Percentiles rank a stretch among this genome's conserved stretches.
phyloP scores from a whole-genome alignment of 2,113 vertebrate species.

The Carassius carassius region DNA sequence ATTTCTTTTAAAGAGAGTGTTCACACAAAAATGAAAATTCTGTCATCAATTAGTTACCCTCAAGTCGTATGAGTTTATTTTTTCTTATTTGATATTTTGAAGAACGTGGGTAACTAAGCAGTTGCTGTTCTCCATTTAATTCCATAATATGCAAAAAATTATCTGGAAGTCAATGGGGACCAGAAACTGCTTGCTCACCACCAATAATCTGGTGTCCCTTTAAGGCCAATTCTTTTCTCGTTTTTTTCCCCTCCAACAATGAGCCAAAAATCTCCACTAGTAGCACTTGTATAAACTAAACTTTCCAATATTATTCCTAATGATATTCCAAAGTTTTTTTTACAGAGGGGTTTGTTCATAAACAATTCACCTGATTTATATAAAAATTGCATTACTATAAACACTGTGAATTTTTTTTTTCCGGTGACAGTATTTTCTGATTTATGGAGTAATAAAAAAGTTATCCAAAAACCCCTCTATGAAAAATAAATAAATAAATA shows the following conservation, averaged over 20 bases:
- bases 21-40: too few relatives aligned
- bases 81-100: too few relatives aligned
- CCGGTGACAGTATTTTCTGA: neutral
- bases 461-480: neutral
- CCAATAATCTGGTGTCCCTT: neutral
- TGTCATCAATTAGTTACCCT: too few relatives aligned
- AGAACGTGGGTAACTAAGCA: too few relatives aligned
- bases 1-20: too few relatives aligned
- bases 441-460: neutral
- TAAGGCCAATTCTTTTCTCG: neutral
- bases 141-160: too few relatives aligned
- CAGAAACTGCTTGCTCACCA: too few relatives aligned
- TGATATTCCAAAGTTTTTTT: neutral
- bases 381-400: too few relatives aligned
- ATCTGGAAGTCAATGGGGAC: too few relatives aligned
- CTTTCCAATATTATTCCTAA: neutral
- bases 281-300: neutral
- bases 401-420: too few relatives aligned
- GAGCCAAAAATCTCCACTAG: neutral
- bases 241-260: neutral
- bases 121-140: too few relatives aligned
- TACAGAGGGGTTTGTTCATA: neutral
- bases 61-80: too few relatives aligned
- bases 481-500: neutral
- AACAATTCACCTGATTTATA: neutral